Evolutionary conservation across 1,140 invertebrate genomes (phyloP).

Genomic region (Physella acuta): DNA sequence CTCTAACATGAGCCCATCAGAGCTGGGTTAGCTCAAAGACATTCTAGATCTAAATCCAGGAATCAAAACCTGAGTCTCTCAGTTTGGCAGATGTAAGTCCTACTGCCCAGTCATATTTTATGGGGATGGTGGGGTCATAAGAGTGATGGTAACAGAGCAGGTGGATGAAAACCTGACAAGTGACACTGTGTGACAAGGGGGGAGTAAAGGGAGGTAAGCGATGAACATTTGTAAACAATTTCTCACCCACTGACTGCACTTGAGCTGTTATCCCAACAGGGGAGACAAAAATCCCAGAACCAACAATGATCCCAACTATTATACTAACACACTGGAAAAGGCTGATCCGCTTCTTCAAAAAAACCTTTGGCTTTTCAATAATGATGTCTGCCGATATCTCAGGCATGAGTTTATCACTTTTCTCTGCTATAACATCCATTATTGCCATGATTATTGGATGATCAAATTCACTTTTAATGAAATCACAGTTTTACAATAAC

Average conservation of each 20-base stretch:
- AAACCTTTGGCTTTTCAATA: constrained; percentile 29
- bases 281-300: constrained; percentile 93
- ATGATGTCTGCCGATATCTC: constrained; percentile 1
- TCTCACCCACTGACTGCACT: constrained; percentile 78
- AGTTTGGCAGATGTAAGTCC: too few relatives aligned
- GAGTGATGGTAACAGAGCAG: too few relatives aligned
- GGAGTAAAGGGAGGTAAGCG: too few relatives aligned
- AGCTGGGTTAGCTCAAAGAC: too few relatives aligned
- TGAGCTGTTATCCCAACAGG: constrained; percentile 83
- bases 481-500: neutral
- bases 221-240: too few relatives aligned
- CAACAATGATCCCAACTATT: constrained; percentile 62
- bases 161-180: too few relatives aligned
- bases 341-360: constrained; percentile 50
- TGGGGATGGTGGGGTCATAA: too few relatives aligned
- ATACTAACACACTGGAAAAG: constrained; percentile 52
- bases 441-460: neutral
- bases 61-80: too few relatives aligned
- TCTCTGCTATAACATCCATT: neutral
- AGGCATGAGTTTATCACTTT: neutral
- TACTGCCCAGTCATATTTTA: too few relatives aligned
- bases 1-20: too few relatives aligned
- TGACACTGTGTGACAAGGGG: too few relatives aligned
- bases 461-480: neutral
- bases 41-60: too few relatives aligned